These are phyloP conservation scores for Ophion costatus DNA, from an alignment of 2,888 invertebrate species.

Conservation along the genomic window DNA sequence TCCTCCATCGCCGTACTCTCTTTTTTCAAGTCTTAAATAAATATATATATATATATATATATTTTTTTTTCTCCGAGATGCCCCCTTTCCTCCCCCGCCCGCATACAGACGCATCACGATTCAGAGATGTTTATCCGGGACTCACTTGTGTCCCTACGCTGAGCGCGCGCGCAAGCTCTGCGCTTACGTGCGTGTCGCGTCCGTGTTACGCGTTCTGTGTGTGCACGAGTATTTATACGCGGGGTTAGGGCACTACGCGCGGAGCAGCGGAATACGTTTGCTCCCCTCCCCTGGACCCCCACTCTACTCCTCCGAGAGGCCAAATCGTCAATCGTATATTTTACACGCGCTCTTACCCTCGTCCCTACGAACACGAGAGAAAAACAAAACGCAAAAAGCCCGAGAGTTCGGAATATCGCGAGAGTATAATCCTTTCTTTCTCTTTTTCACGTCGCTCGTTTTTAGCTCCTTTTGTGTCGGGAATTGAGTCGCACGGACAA, in stretches of 20 bases:
- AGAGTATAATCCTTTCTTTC: background rate
- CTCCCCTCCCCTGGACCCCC: background rate
- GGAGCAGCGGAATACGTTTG: slow-evolving; percentile 21
- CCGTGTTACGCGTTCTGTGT: background rate
- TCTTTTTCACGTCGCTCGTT: background rate
- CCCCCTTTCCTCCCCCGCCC: slow-evolving; percentile 40
- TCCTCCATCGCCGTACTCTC: slow-evolving; percentile 29
- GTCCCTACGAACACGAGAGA: slow-evolving; percentile 18
- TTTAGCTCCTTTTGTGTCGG: background rate
- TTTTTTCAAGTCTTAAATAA: slow-evolving; percentile 10
- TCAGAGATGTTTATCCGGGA: slow-evolving; percentile 64
- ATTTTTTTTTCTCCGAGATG: background rate
- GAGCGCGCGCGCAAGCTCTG: background rate
- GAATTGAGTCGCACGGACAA: background rate
- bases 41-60: background rate
- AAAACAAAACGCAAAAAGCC: slow-evolving; percentile 22
- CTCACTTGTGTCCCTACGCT: slow-evolving; percentile 43
- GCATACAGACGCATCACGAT: slow-evolving; percentile 50
- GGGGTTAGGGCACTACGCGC: slow-evolving; percentile 22
- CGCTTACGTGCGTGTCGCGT: background rate
- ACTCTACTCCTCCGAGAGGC: slow-evolving; percentile 3
- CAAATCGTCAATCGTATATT: slow-evolving; percentile 41
- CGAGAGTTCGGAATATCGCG: background rate
- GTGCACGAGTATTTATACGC: background rate
- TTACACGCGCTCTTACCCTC: slow-evolving; percentile 3